These are phyloP conservation scores for Pollicipes pollicipes DNA, from an alignment of 1,140 invertebrate genomes.

Conservation along the genomic window DNA sequence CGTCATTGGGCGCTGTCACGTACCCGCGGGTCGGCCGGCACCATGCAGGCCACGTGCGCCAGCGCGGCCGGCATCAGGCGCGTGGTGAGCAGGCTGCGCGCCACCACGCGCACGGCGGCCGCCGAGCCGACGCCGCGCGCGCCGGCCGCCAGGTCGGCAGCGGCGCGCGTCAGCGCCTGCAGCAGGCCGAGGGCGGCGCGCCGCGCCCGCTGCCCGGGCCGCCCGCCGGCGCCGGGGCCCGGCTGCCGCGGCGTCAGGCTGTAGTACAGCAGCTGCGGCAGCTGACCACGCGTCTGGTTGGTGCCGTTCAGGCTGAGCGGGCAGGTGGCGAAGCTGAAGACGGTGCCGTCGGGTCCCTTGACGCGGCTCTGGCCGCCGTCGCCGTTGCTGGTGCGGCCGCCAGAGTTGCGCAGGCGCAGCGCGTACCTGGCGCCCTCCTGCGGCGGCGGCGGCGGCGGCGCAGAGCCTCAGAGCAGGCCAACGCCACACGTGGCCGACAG, in stretches of 20 bases:
- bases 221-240: constrained; percentile 83
- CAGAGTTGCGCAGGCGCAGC: constrained; percentile 68
- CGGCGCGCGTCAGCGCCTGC: constrained; percentile 47
- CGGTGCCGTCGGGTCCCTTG: constrained; percentile 78
- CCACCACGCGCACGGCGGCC: constrained; percentile 36
- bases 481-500: too few species aligned
- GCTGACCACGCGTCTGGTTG: constrained; percentile 78
- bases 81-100: constrained; percentile 41
- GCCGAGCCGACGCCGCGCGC: constrained; percentile 38
- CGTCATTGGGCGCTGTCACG: constrained; percentile 20
- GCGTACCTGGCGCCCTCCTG: constrained; percentile 77
- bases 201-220: constrained; percentile 51
- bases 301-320: constrained; percentile 88
- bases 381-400: constrained; percentile 79
- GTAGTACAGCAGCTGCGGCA: constrained; percentile 85
- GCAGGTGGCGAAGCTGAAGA: constrained; percentile 78
- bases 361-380: constrained; percentile 71
- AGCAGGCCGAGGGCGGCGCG: constrained; percentile 51
- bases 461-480: too few species aligned
- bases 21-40: constrained; percentile 61
- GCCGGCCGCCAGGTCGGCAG: constrained; percentile 48
- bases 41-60: constrained; percentile 60
- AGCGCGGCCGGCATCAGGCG: constrained; percentile 58
- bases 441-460: too few species aligned
- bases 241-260: constrained; percentile 41